These are phyloP conservation scores for Galeruca laticollis DNA, from an alignment of 2,888 invertebrate genomes.

Conservation along the genomic window DNA sequence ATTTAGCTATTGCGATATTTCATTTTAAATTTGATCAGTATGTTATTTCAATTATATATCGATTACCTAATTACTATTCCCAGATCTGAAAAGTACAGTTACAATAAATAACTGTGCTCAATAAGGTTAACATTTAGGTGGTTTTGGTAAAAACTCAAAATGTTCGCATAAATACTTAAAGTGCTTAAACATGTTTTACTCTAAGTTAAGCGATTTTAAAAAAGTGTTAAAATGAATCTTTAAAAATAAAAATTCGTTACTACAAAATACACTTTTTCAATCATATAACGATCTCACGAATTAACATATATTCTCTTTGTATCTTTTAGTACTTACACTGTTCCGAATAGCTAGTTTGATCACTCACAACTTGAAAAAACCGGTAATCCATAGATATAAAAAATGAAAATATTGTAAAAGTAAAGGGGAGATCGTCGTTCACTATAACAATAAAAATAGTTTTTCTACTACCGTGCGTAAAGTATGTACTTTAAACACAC, in stretches of 20 bases:
- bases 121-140: no score
- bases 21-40: no score
- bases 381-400: background rate
- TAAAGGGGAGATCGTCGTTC: background rate
- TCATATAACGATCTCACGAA: background rate
- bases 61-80: no score
- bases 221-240: background rate
- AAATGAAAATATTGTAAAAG: background rate
- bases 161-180: background rate
- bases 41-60: no score
- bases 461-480: no score
- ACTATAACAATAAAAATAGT: background rate
- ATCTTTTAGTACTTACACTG: background rate
- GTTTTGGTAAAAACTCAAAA: no score
- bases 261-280: background rate
- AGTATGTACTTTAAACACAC: no score
- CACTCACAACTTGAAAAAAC: background rate
- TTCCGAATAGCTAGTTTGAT: background rate
- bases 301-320: background rate
- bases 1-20: no score
- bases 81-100: no score
- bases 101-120: no score
- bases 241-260: background rate
- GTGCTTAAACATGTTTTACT: slow-evolving; percentile 2
- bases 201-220: background rate